Base-by-base conservation (phyloP, 2,113 vertebrate species). In the Pomatorhinus ruficollis region DNA sequence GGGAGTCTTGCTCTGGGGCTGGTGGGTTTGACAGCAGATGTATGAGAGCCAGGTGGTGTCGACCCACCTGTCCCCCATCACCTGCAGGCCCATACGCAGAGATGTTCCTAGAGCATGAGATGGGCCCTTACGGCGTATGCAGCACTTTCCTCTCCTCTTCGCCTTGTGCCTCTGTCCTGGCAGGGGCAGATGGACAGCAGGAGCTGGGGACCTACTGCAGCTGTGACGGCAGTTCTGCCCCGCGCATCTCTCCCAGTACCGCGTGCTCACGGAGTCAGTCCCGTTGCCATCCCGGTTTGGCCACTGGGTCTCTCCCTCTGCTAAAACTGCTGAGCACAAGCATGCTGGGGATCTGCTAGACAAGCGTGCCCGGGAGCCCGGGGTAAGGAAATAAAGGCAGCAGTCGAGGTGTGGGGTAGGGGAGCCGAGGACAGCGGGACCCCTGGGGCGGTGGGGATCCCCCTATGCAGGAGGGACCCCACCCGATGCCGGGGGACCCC, bases 221-320 rank as follows among this genome's bases (percentile, higher is more conserved):
- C 40, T 20, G 17, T 6, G 12, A 18, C 8, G 69, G 47, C 52
- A 66, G 22, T 25, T 15, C 39, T 33, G 76, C 44, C n/a, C 42
- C 2, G 0, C 0, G 1, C 12, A 50, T 13, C 56, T 61, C 64
- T 27, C 22, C 64, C 31, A 3, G 60, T 3, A 23, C 23, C 4
- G 2, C 1, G 0, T 10, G 31, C 39, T 39, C 53, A 10, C 2
- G 0, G 25, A 59, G 12, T 22, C 35, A 3, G 57, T 15, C 65
- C 54, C 2, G 0, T 9, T 28, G 18, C 27, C 35, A 13, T 13
- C 27, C 30, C 3, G 0, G 5, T 81, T 31, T 15, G 19, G 28
- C 40, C n/a, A 0, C 60, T 4, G 37, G 9, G 49, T 53, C 59
- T 68, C 11, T 44, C 50, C 45, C 31, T 0, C 22, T 4, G 15